Evolutionary conservation across 2,888 invertebrate species (phyloP).

Genomic region (Bruchidius siliquastri): DNA sequence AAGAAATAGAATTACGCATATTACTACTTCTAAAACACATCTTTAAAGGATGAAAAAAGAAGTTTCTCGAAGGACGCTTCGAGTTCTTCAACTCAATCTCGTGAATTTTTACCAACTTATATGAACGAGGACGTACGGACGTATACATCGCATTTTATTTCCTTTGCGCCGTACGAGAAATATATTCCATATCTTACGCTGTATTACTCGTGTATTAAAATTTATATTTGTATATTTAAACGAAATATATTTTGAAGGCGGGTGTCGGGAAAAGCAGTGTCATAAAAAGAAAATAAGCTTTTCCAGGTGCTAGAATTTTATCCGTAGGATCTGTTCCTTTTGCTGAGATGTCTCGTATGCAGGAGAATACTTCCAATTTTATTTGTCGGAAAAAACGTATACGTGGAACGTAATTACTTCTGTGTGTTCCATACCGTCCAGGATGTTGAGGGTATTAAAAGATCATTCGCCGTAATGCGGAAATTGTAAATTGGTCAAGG

Average conservation of each 20-base stretch:
- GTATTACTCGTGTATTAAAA: background rate
- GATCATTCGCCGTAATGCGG: too few relatives aligned
- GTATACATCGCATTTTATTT: background rate
- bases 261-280: background rate
- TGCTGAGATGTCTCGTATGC: background rate
- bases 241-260: background rate
- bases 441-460: too few relatives aligned
- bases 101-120: background rate
- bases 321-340: background rate
- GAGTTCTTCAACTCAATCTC: background rate
- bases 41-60: too few relatives aligned
- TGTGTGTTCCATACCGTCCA: background rate
- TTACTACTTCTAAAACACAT: too few relatives aligned
- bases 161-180: background rate
- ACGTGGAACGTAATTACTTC: background rate
- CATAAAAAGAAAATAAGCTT: background rate
- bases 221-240: background rate
- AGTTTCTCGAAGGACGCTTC: background rate
- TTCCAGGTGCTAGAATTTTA: background rate
- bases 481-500: too few relatives aligned
- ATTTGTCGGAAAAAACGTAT: background rate
- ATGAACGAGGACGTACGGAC: background rate
- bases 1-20: too few relatives aligned
- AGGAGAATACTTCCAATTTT: background rate
- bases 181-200: background rate